phyloP scores from a whole-genome alignment of 2,797 vertebrate genomes.

The Peromyscus melanophrys region DNA sequence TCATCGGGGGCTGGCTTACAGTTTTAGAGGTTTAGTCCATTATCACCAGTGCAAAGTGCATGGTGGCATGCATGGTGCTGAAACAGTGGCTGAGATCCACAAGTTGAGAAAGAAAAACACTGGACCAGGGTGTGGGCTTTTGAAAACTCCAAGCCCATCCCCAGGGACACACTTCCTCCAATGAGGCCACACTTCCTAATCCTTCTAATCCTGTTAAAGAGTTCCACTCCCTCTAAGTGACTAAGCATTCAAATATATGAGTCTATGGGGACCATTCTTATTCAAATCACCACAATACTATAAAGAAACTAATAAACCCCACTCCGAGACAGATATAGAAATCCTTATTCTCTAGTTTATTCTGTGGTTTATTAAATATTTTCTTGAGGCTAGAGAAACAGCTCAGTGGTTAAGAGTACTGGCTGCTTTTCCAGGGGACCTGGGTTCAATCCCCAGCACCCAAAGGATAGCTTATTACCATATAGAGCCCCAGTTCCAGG shows the following conservation, averaged over 20 bases:
- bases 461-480: neutral
- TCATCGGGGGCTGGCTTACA: neutral
- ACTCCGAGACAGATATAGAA: neutral
- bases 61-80: too few species aligned
- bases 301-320: neutral
- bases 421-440: neutral
- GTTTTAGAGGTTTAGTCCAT: neutral
- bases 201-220: neutral
- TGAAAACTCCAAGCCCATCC: neutral
- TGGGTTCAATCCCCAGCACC: neutral
- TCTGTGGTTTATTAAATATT: neutral
- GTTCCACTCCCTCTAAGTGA: neutral
- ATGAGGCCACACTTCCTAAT: neutral
- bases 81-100: neutral
- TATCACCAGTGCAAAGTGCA: too few species aligned
- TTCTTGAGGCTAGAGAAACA: neutral
- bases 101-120: neutral
- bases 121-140: neutral
- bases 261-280: neutral
- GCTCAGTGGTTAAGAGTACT: neutral
- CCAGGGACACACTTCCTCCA: neutral
- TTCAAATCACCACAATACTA: neutral
- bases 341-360: neutral
- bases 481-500: neutral
- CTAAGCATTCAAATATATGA: neutral